phyloP scores from a whole-genome alignment of 2,888 invertebrate genomes.

The Xanthia icteritia region DNA sequence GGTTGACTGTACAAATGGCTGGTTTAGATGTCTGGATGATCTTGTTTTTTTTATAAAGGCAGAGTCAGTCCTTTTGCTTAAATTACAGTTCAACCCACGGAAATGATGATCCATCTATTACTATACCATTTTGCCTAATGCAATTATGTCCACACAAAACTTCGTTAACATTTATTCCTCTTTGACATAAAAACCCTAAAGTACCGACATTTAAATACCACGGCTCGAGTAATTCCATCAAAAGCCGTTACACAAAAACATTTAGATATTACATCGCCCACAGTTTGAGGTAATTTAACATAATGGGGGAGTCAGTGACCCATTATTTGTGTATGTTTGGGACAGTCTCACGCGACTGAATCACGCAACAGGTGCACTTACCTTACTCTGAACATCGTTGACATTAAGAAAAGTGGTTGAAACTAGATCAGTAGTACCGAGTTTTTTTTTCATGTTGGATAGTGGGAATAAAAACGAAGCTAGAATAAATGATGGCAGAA shows the following conservation, averaged over 20 bases:
- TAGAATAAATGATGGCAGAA: too few relatives aligned
- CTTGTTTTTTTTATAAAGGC: not conserved
- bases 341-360: conserved; percentile 59
- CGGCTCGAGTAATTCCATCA: conserved; percentile 52
- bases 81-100: not conserved
- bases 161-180: conserved; percentile 5
- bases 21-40: not conserved
- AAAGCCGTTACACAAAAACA: conserved; percentile 52
- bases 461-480: too few relatives aligned
- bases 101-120: not conserved
- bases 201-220: conserved; percentile 37
- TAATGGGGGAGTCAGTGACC: conserved; percentile 64
- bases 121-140: not conserved
- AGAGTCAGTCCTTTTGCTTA: not conserved
- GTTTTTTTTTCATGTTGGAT: too few relatives aligned
- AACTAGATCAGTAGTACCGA: not conserved
- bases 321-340: conserved; percentile 58
- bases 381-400: not conserved
- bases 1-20: not conserved
- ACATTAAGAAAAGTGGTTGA: conserved; percentile 6
- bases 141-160: conserved; percentile 6
- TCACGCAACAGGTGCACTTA: conserved; percentile 71
- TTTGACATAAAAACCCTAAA: not conserved
- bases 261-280: conserved; percentile 52
- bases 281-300: conserved; percentile 61